Evolutionary conservation across 2,888 invertebrate species (phyloP), one percentile per base, ranked within the genome.

Genomic region (Drosophila paracracens): DNA sequence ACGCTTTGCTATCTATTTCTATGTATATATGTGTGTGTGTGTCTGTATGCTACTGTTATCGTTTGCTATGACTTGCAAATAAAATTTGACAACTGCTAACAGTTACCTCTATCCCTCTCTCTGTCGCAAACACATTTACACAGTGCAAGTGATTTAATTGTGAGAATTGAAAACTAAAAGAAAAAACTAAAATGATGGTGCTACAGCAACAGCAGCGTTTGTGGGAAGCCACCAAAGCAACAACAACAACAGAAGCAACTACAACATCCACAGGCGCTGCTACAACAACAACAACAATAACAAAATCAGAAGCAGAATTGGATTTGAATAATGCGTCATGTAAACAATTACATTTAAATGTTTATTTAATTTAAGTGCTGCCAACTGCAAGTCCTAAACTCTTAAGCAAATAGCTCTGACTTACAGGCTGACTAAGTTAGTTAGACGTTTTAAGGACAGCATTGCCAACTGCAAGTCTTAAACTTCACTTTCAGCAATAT

Each of bases 141-240:
- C 67, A 50, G 68, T 70, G 68, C 33, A 57, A 69, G 16, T 31
- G 27, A 46, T 46, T 62, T 16, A 4, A 16, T 56, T 40, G 27
- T 18, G 38, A 29, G 7, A 56, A 25, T 29, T 56, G 33, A 4
- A 33, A 33, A 54, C 13, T 4, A 31, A 50, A 21, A 16, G 4
- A 51, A 5, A 4, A 1, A 10, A 11, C 3, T 13, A 56, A 76
- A 58, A 78, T 78, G 77, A 78, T 78, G 77, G 60, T 91, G 77
- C 80, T 92, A 81, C 91, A 91, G 81, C 91, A 92, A 81, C 90
- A 89, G 57, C 74, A 74, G 56, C 85, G 83, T 65, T 79, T 91
- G 50, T 91, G 91, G 92, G 91, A 85, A 65, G 72, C 79, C 2
- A 43, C 70, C 43, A 74, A 57, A 25, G 48, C 59, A 35, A 51